These are phyloP conservation scores for Tylochromis polylepis DNA, from an alignment of 2,113 vertebrate species.

Conservation along the genomic window DNA sequence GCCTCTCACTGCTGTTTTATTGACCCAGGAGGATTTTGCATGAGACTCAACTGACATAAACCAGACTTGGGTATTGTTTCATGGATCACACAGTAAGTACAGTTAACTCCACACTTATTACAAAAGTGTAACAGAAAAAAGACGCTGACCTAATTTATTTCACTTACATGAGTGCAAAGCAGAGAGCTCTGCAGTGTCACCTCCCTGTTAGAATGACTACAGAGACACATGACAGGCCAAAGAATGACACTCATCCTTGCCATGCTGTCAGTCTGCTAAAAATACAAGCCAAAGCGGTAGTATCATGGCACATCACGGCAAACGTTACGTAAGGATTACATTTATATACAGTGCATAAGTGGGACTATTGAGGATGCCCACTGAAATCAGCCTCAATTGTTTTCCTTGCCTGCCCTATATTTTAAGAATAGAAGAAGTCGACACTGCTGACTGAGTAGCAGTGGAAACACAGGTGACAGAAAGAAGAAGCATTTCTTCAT, in stretches of 20 bases:
- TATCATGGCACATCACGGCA: neutral
- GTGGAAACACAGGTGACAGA: neutral
- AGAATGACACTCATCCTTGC: constrained; percentile 30
- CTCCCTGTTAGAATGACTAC: neutral
- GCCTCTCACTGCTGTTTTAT: neutral
- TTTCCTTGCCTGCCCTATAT: neutral
- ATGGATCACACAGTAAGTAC: neutral
- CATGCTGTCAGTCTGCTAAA: constrained; percentile 44
- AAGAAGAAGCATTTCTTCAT: neutral
- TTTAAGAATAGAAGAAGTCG: neutral
- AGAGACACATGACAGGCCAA: neutral
- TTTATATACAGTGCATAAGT: neutral
- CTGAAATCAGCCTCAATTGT: neutral
- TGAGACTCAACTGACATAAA: neutral
- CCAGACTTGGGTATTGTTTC: neutral
- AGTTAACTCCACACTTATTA: neutral
- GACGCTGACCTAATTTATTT: neutral
- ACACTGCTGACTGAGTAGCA: neutral
- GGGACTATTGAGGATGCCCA: neutral
- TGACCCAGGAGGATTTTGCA: neutral
- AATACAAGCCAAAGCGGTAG: constrained; percentile 31
- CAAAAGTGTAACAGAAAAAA: neutral
- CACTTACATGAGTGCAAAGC: neutral
- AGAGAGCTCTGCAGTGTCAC: neutral
- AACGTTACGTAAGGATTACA: constrained; percentile 11